Base-by-base conservation (phyloP, 2,888 invertebrate genomes). In the Plusia festucae region DNA sequence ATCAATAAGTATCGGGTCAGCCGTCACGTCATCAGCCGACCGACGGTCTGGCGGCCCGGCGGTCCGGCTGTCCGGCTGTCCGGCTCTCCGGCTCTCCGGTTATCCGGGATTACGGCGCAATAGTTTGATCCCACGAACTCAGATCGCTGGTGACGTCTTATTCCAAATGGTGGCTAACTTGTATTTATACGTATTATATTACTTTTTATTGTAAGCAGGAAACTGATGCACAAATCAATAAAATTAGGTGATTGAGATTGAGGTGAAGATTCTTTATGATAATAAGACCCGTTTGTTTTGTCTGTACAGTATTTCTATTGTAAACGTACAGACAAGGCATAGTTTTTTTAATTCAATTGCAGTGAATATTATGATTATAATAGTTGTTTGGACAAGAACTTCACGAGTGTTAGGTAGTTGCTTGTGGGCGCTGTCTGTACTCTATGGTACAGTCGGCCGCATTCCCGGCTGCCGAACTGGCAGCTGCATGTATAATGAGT, bases 1-100 rank as follows among this genome's bases (percentile, higher is more conserved):
- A 80, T 82, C 70, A 76, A 76, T 70, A 72, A 72, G 65, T 62
- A 56, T 56, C 56, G 55, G 61, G 71, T 61, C 71, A 76, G 53
- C 66, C 59, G 22, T 65, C 30, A 60, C 30, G 30, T 2, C 54
- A 18, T 27, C 30, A 2, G 15, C 54, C 60, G 59, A 65, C 71
- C 60, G 44, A 49, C 60, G 9, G 16, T 46, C 34, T 15, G 34
- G 13, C 15, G 15, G 20, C 34, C 58, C 60, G 60, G 76, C 76
- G 71, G 73, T 52, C 2, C 24, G 24, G 34, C 11, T 4, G 22
- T 22, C 55, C 57, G 60, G 76, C 76, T 66, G 76, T 52, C 71
- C 59, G 56, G 76, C 30, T 52, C 65, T 59, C 75, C 60, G 44
- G 60, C 60, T n/a, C n/a, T 22, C 55, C 57, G 60, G 76, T 71